A percentile compares a stretch with the other conserved stretches of the same genome.
Conservation (phyloP, 2,113 vertebrate genomes). For the Esox niger region DNA sequence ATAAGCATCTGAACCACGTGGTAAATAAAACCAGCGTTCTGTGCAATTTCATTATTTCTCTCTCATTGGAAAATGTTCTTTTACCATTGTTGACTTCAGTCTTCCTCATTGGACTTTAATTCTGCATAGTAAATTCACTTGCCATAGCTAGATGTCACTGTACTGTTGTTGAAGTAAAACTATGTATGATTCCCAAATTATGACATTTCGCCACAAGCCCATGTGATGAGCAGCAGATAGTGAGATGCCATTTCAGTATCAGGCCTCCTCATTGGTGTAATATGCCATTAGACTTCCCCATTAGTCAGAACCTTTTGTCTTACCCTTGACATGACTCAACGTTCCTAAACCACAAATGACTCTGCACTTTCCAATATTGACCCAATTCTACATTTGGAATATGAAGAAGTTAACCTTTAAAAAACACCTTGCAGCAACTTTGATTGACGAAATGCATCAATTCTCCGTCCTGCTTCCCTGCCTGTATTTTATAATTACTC, state of each 20-base stretch:
- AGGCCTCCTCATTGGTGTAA: constrained; percentile 36
- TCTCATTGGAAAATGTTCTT: not conserved
- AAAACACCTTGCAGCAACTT: constrained; percentile 80
- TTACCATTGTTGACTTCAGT: not conserved
- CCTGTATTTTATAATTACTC: constrained; percentile 83
- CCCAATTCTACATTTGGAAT: constrained; percentile 72
- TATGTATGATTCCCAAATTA: constrained; percentile 16
- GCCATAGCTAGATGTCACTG: constrained; percentile 7
- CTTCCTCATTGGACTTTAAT: not conserved
- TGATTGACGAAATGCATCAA: constrained; percentile 82
- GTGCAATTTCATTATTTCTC: constrained; percentile 51
- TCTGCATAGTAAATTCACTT: not conserved
- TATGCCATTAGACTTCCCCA: constrained; percentile 41
- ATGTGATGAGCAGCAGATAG: not conserved
- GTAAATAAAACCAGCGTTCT: constrained; percentile 71
- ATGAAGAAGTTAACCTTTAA: constrained; percentile 79
- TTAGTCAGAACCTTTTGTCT: constrained; percentile 32
- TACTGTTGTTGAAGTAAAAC: constrained; percentile 18
- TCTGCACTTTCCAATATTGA: constrained; percentile 69
- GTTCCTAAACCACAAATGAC: constrained; percentile 45
- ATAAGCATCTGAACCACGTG: constrained; percentile 65
- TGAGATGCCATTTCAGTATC: constrained; percentile 18
- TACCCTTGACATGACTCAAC: constrained; percentile 48
- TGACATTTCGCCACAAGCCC: not conserved
- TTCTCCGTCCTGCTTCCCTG: constrained; percentile 70